Evolutionary conservation across 1,140 invertebrate genomes (phyloP).

Genomic region (Caerostris darwini): DNA sequence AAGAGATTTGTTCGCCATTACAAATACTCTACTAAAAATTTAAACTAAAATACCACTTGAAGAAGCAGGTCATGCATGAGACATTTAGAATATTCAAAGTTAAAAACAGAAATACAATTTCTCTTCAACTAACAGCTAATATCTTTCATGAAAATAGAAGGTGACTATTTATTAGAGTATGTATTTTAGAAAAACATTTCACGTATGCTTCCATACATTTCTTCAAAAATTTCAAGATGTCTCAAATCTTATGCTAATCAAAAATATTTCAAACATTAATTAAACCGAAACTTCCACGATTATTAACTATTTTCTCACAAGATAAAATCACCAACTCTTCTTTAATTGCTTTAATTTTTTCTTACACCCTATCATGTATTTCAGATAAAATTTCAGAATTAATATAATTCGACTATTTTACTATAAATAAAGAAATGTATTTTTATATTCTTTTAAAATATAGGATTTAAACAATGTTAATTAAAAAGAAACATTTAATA

Average conservation of each 20-base stretch:
- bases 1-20: slow-evolving; percentile 34
- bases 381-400: too few species aligned
- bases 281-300: not conserved
- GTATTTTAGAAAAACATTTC: not conserved
- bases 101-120: not conserved
- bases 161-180: not conserved
- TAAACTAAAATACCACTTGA: not conserved
- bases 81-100: too few species aligned
- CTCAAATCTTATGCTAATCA: not conserved
- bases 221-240: not conserved
- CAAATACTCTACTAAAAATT: not conserved
- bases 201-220: not conserved
- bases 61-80: not conserved
- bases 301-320: too few species aligned
- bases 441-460: too few species aligned
- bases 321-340: too few species aligned
- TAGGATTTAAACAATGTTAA: too few species aligned
- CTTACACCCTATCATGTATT: too few species aligned
- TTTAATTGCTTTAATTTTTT: too few species aligned
- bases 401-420: too few species aligned
- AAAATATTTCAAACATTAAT: not conserved
- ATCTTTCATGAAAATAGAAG: not conserved
- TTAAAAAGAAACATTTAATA: too few species aligned
- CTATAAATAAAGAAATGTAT: too few species aligned
- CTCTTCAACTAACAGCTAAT: not conserved